Base-by-base conservation (phyloP, 1,140 invertebrate species). In the Drosophila sp. region DNA sequence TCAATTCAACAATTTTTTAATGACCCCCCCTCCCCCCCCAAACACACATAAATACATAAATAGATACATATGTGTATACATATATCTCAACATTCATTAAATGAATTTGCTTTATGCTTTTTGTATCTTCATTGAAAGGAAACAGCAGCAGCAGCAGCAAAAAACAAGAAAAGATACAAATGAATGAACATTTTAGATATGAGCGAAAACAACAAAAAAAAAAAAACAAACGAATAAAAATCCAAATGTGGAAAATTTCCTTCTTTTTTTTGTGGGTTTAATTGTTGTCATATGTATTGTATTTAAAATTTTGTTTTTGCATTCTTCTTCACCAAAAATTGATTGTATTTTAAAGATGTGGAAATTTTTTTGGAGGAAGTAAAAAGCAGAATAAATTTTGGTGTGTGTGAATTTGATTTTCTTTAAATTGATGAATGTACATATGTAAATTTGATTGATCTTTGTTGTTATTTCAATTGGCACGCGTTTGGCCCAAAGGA, bases 1-100 rank as follows among this genome's bases (percentile, higher is more conserved):
- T 62, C 71, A 74, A 65, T 75, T 72, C 40, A 69, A 82, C 33
- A 61, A 41, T 44, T 61, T 64, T 79, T 82, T 86, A 79, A 87
- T 70, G 69, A 56, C 58, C 64, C 40, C 29, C 35, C 35, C n/a
- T n/a, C 58, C 64, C 40, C 29, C 30, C 30, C 30, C 2, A 30
- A 38, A 11, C 41, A 73, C 27, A 70, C 50, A 44, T 67, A 40
- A 55, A 75, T 54, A 57, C 33, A 27, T 30, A 66, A 64, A 73
- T 55, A 60, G 57, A 60, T 47, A 69, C 62, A 68, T 44, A 78
- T 27, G 8, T 10, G 7, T 27, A 8, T 3, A 27, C 2, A n/a
- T n/a, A 40, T 44, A 50, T 50, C 23, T 50, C 23, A 50, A 50
- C 44, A 50, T 50, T 50, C 44, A 50, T 50, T 50, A 50, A 50